Evolutionary conservation across 2,797 vertebrate species (phyloP), one percentile per base, ranked within the genome.

Genomic region (Melanotaenia trifasciata): DNA sequence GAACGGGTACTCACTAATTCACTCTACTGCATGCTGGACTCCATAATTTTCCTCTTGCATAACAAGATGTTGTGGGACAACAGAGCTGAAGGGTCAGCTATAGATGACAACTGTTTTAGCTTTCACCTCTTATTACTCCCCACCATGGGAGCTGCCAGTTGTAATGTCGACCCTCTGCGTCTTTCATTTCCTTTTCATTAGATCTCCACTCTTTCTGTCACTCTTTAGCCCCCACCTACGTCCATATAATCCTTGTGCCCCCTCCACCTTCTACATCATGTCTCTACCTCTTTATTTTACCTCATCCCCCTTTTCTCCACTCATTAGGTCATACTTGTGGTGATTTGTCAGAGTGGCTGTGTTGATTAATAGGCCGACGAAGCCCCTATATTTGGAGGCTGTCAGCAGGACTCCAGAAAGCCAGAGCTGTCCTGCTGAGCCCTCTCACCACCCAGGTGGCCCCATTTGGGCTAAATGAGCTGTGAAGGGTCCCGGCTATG

Each of bases 381-480:
- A 95, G 93, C 91, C 95, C 93, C 91, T 96, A 91, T 95, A 96
- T 95, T 94, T 92, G 92, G 93, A 89, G 90, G 90, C 94, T 96
- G 94, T 95, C 96, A 96, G 95, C 85, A 70, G 96, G 95, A 94
- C 93, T 93, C 93, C 80, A 89, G 94, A 96, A 95, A 94, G 94
- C 94, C 94, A 95, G 94, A 95, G 94, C 92, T 92, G 91, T 89
- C 94, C 95, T 72, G 86, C 95, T 95, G 95, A 96, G 96, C 94
- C 54, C 73, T 96, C 95, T 95, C 96, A 95, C 96, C 96, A 96
- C 96, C 96, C 96, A 97, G 96, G 96, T 97, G 96, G 96, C 96
- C 96, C 93, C 93, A 97, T 96, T 97, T 95, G 95, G 96, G 92
- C 95, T 98, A 98, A 99, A 98, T 97, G 96, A 97, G 96, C 96